phyloP scores from a whole-genome alignment of 2,888 invertebrate genomes.

The Limnephilus rhombicus region DNA sequence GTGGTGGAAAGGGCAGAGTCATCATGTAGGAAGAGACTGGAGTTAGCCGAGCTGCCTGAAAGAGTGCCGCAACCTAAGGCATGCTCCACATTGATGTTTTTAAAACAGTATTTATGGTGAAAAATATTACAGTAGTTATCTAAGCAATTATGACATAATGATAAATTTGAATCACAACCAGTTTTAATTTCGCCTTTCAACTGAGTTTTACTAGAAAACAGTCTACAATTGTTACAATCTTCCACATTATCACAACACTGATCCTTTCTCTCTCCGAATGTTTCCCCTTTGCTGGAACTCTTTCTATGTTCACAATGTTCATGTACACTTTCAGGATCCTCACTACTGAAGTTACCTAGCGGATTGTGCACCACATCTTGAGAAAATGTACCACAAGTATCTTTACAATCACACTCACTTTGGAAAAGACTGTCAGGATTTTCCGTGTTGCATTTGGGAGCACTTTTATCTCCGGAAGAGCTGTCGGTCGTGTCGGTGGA shows the following conservation, averaged over 20 bases:
- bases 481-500: conserved; percentile 33
- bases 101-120: conserved; percentile 64
- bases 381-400: conserved; percentile 47
- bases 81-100: conserved; percentile 62
- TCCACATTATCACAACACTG: conserved; percentile 34
- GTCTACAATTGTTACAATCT: conserved; percentile 13
- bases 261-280: conserved; percentile 41
- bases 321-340: conserved; percentile 23
- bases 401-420: conserved; percentile 60
- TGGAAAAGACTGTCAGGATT: conserved; percentile 55
- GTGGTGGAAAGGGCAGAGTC: conserved; percentile 78
- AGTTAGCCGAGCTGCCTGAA: conserved; percentile 75
- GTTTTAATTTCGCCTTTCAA: conserved; percentile 49
- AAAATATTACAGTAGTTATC: conserved; percentile 71
- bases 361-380: conserved; percentile 46
- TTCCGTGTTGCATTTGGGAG: conserved; percentile 31
- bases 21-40: conserved; percentile 79
- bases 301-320: conserved; percentile 48
- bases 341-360: conserved; percentile 10
- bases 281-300: conserved; percentile 41
- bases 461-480: conserved; percentile 31
- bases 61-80: conserved; percentile 68
- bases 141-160: conserved; percentile 70
- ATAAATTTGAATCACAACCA: conserved; percentile 59
- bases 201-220: conserved; percentile 51